Evolutionary conservation across 37 sponge, comb jelly and placozoan species (phyloP).

Genomic region (Aphrocallistes beatrix): DNA sequence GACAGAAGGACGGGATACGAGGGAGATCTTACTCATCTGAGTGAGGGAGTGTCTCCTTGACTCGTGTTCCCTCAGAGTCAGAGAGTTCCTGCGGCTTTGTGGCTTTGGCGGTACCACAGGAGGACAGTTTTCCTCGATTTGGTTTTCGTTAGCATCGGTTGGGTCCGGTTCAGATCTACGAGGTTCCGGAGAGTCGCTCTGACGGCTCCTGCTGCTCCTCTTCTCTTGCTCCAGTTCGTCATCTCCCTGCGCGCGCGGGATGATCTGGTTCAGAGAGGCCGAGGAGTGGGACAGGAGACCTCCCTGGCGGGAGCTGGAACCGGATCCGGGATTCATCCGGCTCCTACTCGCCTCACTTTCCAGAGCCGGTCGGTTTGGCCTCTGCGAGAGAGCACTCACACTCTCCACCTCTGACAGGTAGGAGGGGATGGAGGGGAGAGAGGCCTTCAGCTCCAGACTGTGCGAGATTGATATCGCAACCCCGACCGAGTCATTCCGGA

Average conservation of each 20-base stretch:
- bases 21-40: not conserved
- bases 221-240: not conserved
- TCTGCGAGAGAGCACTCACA: not conserved
- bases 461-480: not conserved
- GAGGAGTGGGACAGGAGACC: not conserved
- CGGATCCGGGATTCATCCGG: too few relatives aligned
- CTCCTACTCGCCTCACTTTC: not conserved
- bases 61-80: not conserved
- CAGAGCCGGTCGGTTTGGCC: not conserved
- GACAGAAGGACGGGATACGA: not conserved
- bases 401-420: not conserved
- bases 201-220: not conserved
- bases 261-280: not conserved
- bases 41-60: not conserved
- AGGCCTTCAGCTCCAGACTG: constrained; percentile 4
- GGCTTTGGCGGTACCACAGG: not conserved
- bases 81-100: not conserved
- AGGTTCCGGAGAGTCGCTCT: not conserved
- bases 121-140: not conserved
- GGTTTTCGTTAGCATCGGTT: not conserved
- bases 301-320: not conserved
- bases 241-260: not conserved
- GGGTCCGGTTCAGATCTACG: not conserved
- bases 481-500: not conserved
- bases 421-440: not conserved